Evolutionary conservation across 2,888 invertebrate species (phyloP).

Genomic region (Drosophila ustulata): DNA sequence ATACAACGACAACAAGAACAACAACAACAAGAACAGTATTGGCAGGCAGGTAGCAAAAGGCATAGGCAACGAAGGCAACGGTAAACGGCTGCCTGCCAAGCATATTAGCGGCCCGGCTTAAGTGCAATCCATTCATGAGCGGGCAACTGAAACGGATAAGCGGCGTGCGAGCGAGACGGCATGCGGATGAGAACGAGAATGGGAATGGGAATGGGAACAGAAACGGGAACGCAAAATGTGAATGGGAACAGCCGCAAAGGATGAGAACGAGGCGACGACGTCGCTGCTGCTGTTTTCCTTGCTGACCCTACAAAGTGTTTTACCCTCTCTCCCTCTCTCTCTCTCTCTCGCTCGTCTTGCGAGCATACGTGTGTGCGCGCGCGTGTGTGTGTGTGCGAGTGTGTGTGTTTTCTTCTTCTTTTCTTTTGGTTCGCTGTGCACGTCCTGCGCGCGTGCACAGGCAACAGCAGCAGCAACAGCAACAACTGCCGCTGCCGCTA

Average conservation of each 20-base stretch:
- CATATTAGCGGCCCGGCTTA: slow-evolving; percentile 69
- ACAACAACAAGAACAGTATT: slow-evolving; percentile 8
- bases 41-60: slow-evolving; percentile 39
- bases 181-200: not conserved
- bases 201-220: not conserved
- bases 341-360: not conserved
- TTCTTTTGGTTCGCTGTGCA: slow-evolving; percentile 44
- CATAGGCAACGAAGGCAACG: slow-evolving; percentile 19
- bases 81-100: slow-evolving; percentile 50
- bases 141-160: slow-evolving; percentile 53
- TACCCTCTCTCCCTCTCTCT: slow-evolving; percentile 6
- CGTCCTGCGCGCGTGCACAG: slow-evolving; percentile 73
- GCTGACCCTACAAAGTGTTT: slow-evolving; percentile 6
- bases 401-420: slow-evolving; percentile 7
- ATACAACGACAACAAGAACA: not conserved
- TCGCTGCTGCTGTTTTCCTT: slow-evolving; percentile 17
- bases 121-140: slow-evolving; percentile 64
- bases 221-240: slow-evolving; percentile 18
- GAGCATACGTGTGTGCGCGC: slow-evolving; percentile 1
- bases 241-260: slow-evolving; percentile 18
- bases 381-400: slow-evolving; percentile 10
- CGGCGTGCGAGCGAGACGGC: slow-evolving; percentile 27
- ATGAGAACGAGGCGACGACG: slow-evolving; percentile 23
- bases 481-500: slow-evolving; percentile 39
- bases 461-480: slow-evolving; percentile 45